These are phyloP conservation scores for Ibidorhyncha struthersii DNA, from an alignment of 2,113 vertebrate genomes.

Conservation along the genomic window DNA sequence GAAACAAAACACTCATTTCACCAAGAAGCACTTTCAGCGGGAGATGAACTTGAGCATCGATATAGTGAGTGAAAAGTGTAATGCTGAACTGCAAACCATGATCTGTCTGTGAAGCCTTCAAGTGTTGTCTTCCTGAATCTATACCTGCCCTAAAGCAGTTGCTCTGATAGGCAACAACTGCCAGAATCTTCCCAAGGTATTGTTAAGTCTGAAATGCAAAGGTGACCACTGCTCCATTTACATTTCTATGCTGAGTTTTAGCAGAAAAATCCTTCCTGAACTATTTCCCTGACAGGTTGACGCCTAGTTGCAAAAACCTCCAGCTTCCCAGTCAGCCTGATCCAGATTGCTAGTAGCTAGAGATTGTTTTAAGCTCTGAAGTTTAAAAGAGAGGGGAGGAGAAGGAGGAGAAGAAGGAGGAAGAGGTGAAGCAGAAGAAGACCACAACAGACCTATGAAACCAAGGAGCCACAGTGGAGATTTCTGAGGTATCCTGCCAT, in stretches of 20 bases:
- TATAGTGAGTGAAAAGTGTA: not conserved
- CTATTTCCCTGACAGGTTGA: not conserved
- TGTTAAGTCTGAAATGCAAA: not conserved
- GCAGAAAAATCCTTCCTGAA: not conserved
- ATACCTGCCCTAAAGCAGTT: not conserved
- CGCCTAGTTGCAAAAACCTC: not conserved
- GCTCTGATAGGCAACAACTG: not conserved
- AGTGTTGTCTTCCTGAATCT: not conserved
- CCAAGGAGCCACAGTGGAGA: not conserved
- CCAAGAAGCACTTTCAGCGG: not conserved
- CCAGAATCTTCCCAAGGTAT: not conserved
- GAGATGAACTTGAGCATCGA: not conserved
- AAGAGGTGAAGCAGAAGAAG: not conserved
- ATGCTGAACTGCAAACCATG: not conserved
- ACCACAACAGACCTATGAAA: not conserved
- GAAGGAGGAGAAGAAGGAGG: not conserved
- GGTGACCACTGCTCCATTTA: not conserved
- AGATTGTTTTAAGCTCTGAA: not conserved
- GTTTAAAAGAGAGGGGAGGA: not conserved
- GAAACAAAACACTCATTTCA: not conserved
- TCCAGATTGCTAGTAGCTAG: not conserved
- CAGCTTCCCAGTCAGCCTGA: not conserved
- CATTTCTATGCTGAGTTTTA: not conserved
- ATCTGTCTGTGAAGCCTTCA: not conserved
- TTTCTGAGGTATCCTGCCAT: not conserved